Evolutionary conservation across 2,797 vertebrate species (phyloP), one percentile per base, ranked within the genome.

Genomic region (Lepilemur septentrionalis): DNA sequence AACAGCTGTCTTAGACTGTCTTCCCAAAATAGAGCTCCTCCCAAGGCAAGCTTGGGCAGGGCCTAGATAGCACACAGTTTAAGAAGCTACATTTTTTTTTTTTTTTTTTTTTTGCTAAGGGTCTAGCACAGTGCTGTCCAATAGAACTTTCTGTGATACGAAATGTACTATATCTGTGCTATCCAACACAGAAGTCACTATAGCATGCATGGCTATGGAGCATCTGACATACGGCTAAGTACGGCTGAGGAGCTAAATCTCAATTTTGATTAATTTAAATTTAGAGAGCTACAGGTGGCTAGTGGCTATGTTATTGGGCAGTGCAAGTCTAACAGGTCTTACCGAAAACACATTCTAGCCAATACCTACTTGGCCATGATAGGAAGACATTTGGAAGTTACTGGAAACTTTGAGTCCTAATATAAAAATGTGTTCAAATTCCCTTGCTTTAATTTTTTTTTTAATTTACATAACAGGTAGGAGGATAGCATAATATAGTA

Each of bases 131-230:
- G 48, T 4, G 17, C 46, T 23, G 35, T 35, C 55, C n/a, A 0
- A 6, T 0, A 17, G 83, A 69, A 18, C 35, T n/a, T 38, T 18
- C 63, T 28, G 9, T 3, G n/a, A 38, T 0, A 0, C 5, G 76
- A 8, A 13, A 13, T 8, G 17, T 23, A 22, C 41, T 2, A 1
- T 1, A 8, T 22, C 8, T 9, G 52, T 15, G 43, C 38, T 8
- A 25, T 17, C 57, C 11, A 35, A 2, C 0, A 1, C 1, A n/a
- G 46, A 7, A 14, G 18, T 32, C 48, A 25, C 28, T 1, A 55
- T 3, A 32, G 70, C 14, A 5, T 1, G 4, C 0, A 0, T 0
- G 48, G 30, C 38, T 28, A 8, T 2, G 13, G 5, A n/a, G 55
- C 63, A 22, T 4, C 1, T 7, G 46, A 81, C 30, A 3, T 0